Evolutionary conservation across 2,888 invertebrate species (phyloP).

Genomic region (Cantharis lateralis): DNA sequence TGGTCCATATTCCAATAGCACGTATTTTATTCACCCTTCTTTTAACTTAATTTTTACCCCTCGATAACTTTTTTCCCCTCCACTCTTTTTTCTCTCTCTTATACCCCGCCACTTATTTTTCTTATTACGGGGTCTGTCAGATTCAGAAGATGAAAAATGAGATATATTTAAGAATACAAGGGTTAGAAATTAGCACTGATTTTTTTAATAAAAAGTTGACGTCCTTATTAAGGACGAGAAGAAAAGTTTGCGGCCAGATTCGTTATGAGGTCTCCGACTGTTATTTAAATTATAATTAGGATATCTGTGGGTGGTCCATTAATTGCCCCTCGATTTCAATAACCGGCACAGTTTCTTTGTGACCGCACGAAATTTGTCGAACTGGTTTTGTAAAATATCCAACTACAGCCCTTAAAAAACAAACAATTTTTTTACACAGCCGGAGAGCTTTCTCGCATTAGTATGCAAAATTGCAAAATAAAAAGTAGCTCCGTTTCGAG

Average conservation of each 20-base stretch:
- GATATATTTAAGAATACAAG: conserved; percentile 31
- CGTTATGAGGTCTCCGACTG: neutral
- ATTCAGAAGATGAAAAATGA: conserved; percentile 36
- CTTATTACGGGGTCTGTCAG: conserved; percentile 34
- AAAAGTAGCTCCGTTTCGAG: neutral
- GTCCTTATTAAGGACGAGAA: neutral
- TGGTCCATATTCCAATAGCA: conserved; percentile 33
- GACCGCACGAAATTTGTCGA: conserved; percentile 4
- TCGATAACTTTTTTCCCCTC: conserved; percentile 34
- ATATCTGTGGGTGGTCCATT: conserved; percentile 7
- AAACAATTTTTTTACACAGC: neutral
- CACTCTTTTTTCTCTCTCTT: conserved; percentile 27
- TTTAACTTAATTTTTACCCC: conserved; percentile 35
- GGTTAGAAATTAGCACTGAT: conserved; percentile 32
- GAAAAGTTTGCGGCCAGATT: neutral
- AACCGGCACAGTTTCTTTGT: conserved; percentile 14
- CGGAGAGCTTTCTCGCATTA: neutral
- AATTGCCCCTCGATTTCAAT: conserved; percentile 13
- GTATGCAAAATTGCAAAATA: neutral
- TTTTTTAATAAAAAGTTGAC: conserved; percentile 11
- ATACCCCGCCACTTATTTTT: conserved; percentile 30
- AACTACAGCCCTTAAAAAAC: neutral
- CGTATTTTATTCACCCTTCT: conserved; percentile 36
- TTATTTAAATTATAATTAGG: conserved; percentile 11
- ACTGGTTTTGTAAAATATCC: neutral